Percentiles rank a stretch among this genome's conserved stretches.
Evolutionary conservation across 2,888 invertebrate genomes (phyloP).

Genomic region (Andrena bucephala): DNA sequence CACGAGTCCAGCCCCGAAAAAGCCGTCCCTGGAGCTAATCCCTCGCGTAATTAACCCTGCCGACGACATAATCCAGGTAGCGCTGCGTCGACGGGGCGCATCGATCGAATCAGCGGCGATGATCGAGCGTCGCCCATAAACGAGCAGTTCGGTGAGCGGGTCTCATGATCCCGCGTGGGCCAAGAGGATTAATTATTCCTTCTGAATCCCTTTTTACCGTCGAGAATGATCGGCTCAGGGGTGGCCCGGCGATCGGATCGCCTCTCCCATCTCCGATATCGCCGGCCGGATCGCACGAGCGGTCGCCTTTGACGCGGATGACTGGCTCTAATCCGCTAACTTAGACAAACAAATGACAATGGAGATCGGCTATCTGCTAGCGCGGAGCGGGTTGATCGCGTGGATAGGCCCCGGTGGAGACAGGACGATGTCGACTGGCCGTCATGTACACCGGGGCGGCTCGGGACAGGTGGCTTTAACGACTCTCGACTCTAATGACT

Average conservation of each 20-base stretch:
- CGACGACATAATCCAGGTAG: constrained; percentile 26
- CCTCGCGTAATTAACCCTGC: constrained; percentile 44
- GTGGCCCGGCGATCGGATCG: constrained; percentile 71
- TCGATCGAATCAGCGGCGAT: constrained; percentile 18
- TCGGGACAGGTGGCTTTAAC: constrained; percentile 80
- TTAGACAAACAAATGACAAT: constrained; percentile 85
- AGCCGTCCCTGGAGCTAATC: constrained; percentile 8
- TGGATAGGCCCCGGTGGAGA: constrained; percentile 27
- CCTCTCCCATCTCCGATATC: constrained; percentile 73
- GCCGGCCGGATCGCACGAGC: constrained; percentile 73
- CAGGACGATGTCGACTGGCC: constrained; percentile 12
- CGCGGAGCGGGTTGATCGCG: constrained; percentile 29
- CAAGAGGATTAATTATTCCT: constrained; percentile 71
- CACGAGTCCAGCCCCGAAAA: background rate
- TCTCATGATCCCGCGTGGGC: constrained; percentile 4
- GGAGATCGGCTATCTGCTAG: constrained; percentile 77
- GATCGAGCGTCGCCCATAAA: constrained; percentile 40
- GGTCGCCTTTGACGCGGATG: constrained; percentile 83
- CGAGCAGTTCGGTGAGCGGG: constrained; percentile 36
- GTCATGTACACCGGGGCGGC: constrained; percentile 24
- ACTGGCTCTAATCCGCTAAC: constrained; percentile 79
- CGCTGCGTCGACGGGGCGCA: background rate
- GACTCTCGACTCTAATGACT: constrained; percentile 80
- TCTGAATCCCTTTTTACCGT: constrained; percentile 53
- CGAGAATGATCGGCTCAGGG: constrained; percentile 69